A percentile compares a stretch with the other conserved stretches of the same genome.
phyloP scores from a whole-genome alignment of 2,888 invertebrate species.

The Melanostoma mellinum region DNA sequence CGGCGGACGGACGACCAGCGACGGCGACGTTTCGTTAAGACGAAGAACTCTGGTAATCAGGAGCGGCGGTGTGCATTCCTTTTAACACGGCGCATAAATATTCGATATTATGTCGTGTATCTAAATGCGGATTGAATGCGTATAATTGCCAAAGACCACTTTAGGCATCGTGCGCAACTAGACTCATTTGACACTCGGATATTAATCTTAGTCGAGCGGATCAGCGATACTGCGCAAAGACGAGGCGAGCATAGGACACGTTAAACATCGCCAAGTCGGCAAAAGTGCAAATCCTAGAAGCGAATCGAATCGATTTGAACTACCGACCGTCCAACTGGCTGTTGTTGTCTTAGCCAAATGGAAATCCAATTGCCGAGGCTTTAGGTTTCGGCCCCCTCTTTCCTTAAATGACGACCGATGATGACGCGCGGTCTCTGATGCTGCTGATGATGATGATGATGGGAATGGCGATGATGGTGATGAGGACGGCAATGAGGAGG shows the following conservation, averaged over 20 bases:
- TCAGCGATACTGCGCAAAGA: constrained; percentile 48
- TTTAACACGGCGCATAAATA: constrained; percentile 72
- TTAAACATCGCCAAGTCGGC: constrained; percentile 16
- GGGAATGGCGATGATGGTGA: constrained; percentile 49
- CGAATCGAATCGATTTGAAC: constrained; percentile 69
- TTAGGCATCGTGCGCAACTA: constrained; percentile 70
- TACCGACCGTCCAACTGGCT: constrained; percentile 35
- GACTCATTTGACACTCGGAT: constrained; percentile 71
- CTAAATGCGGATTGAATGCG: constrained; percentile 72
- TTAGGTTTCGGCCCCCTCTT: constrained; percentile 14
- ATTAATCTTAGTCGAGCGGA: constrained; percentile 69
- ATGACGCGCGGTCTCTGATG: constrained; percentile 13
- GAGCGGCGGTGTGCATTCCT: constrained; percentile 71
- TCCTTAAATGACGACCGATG: constrained; percentile 46
- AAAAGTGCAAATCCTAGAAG: constrained; percentile 62
- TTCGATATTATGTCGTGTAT: constrained; percentile 73
- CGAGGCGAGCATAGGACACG: constrained; percentile 59
- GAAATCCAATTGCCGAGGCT: constrained; percentile 62
- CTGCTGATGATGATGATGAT: constrained; percentile 57
- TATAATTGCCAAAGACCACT: constrained; percentile 71
- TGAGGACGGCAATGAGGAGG: constrained; percentile 58
- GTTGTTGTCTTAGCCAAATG: constrained; percentile 67
- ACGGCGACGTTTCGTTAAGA: constrained; percentile 29
- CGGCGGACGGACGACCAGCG: background rate
- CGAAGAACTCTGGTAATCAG: constrained; percentile 64